phyloP scores from a whole-genome alignment of 2,888 invertebrate genomes.

The Macaria liturata region DNA sequence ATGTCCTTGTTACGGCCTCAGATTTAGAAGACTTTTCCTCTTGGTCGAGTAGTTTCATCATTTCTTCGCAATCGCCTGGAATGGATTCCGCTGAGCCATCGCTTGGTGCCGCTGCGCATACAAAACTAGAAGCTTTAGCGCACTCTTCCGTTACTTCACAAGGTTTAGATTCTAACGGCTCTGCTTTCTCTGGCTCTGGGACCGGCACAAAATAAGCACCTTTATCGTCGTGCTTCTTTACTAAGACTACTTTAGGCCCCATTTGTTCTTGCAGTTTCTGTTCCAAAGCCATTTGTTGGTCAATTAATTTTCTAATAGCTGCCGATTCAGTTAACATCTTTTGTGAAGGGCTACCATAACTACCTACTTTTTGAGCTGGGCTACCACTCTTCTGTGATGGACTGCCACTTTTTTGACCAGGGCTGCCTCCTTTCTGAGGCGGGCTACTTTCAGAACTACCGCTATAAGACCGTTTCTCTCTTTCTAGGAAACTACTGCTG shows the following conservation, averaged over 20 bases:
- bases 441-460: conserved; percentile 85
- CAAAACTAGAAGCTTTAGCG: conserved; percentile 66
- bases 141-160: conserved; percentile 69
- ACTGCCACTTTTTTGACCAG: conserved; percentile 72
- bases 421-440: conserved; percentile 78
- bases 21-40: conserved; percentile 69
- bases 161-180: conserved; percentile 43
- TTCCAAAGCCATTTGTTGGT: conserved; percentile 76
- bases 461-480: conserved; percentile 77
- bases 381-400: conserved; percentile 77
- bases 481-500: conserved; percentile 74
- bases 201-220: conserved; percentile 77
- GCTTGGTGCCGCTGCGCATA: conserved; percentile 75
- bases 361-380: conserved; percentile 74
- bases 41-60: conserved; percentile 82
- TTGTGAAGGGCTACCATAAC: conserved; percentile 73
- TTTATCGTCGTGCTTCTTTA: conserved; percentile 74
- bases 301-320: conserved; percentile 74
- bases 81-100: conserved; percentile 78
- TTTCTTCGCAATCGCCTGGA: conserved; percentile 84
- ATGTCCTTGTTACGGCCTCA: conserved; percentile 51
- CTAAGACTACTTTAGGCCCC: conserved; percentile 72
- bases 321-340: conserved; percentile 75
- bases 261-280: conserved; percentile 64
- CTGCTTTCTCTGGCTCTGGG: conserved; percentile 48